Conservation (phyloP, 2,797 vertebrate species). For the Rousettus madagascariensis region DNA sequence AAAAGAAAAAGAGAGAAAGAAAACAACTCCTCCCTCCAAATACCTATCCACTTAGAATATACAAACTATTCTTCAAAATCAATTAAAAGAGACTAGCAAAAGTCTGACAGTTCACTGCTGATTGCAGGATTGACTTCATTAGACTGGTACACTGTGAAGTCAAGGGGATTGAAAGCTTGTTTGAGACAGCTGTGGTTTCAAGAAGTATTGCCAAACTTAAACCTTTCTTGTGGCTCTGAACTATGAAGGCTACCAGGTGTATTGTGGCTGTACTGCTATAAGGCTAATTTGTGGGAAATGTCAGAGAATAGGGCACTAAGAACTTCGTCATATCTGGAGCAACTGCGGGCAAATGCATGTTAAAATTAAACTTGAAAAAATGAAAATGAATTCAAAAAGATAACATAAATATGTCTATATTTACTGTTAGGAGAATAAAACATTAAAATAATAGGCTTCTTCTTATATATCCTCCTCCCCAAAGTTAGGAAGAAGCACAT, state of each 20-base stretch:
- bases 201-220: neutral
- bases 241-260: neutral
- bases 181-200: neutral
- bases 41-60: neutral
- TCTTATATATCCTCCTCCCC: neutral
- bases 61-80: conserved; percentile 16
- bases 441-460: neutral
- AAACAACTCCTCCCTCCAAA: neutral
- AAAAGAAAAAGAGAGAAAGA: neutral
- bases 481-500: neutral
- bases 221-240: neutral
- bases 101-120: neutral
- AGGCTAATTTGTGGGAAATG: neutral
- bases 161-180: neutral
- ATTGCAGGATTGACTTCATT: neutral
- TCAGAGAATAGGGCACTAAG: neutral
- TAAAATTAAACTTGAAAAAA: conserved; percentile 36
- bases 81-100: neutral
- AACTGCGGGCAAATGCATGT: neutral
- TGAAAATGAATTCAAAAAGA: neutral
- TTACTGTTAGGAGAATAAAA: neutral
- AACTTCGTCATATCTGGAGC: neutral
- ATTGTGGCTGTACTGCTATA: neutral
- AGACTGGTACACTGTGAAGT: neutral
- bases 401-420: neutral